A percentile compares a stretch with the other conserved stretches of the same genome.
Conservation (phyloP, 2,113 vertebrate species). For the Rhipidura dahli region DNA sequence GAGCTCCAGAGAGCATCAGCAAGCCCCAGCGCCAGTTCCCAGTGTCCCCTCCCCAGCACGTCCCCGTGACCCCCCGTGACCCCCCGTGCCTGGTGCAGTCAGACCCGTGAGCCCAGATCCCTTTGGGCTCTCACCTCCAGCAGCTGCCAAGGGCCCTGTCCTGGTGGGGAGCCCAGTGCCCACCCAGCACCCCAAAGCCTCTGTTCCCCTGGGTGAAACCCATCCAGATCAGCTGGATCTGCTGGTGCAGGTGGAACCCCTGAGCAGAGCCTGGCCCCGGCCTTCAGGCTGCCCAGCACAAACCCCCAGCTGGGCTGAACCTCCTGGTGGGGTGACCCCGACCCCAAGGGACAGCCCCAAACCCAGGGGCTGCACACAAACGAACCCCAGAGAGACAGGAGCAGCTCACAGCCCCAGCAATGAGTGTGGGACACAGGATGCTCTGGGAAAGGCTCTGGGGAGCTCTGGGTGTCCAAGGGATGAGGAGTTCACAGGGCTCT, state of each 20-base stretch:
- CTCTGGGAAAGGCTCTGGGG: neutral
- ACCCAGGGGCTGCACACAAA: neutral
- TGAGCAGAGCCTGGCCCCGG: accelerated
- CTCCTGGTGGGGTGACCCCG: neutral
- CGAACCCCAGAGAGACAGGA: accelerated
- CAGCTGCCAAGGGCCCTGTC: too few species aligned
- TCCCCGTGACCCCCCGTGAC: neutral
- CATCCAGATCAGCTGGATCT: neutral
- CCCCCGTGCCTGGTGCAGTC: accelerated
- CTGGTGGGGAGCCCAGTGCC: neutral
- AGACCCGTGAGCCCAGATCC: neutral
- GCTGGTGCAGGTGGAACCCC: neutral
- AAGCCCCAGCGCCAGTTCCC: neutral
- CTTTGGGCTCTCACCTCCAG: accelerated
- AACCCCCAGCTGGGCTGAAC: neutral
- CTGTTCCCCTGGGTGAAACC: neutral
- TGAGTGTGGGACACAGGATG: neutral
- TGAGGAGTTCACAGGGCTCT: neutral
- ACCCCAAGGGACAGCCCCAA: accelerated
- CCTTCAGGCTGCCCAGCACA: neutral
- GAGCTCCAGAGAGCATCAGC: neutral
- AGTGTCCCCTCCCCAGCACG: too few species aligned
- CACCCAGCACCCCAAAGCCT: neutral
- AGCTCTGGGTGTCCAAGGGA: neutral
- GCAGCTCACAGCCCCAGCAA: accelerated